These are phyloP conservation scores for Lepus timidus DNA, from an alignment of 2,113 vertebrate species.

Conservation along the genomic window DNA sequence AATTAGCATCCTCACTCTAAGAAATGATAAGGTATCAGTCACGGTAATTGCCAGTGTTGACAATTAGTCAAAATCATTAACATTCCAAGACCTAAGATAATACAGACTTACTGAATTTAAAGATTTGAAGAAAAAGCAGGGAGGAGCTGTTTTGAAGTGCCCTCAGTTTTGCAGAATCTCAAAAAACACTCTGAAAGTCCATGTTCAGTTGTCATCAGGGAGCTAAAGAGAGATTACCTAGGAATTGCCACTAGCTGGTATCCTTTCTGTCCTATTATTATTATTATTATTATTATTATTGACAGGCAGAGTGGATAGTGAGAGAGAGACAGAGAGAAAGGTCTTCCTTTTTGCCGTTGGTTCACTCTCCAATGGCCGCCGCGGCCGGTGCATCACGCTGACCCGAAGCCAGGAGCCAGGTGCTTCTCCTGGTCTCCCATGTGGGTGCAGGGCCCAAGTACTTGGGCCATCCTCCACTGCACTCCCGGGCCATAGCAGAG, in stretches of 20 bases:
- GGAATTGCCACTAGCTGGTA: neutral
- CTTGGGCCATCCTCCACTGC: too few species aligned
- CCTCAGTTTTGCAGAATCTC: conserved; percentile 67
- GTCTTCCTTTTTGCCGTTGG: too few species aligned
- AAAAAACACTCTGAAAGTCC: conserved; percentile 63
- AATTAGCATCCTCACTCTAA: conserved; percentile 92
- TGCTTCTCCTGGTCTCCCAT: too few species aligned
- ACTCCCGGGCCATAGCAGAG: too few species aligned
- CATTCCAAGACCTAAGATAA: conserved; percentile 88
- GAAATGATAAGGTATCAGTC: conserved; percentile 93
- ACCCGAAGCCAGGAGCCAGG: too few species aligned
- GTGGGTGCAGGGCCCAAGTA: too few species aligned
- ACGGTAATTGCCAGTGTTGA: conserved; percentile 91
- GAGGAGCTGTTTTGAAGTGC: conserved; percentile 60
- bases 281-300: too few species aligned
- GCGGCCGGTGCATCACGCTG: too few species aligned
- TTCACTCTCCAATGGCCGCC: too few species aligned
- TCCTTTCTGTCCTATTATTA: neutral
- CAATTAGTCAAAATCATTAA: conserved; percentile 92
- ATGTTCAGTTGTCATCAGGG: conserved; percentile 58
- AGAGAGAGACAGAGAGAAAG: too few species aligned
- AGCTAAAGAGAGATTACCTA: neutral
- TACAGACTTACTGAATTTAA: conserved; percentile 84
- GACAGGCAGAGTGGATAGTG: too few species aligned
- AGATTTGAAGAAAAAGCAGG: conserved; percentile 62